Base-by-base conservation (phyloP, 1,140 invertebrate genomes). In the Meloidogyne exigua region DNA sequence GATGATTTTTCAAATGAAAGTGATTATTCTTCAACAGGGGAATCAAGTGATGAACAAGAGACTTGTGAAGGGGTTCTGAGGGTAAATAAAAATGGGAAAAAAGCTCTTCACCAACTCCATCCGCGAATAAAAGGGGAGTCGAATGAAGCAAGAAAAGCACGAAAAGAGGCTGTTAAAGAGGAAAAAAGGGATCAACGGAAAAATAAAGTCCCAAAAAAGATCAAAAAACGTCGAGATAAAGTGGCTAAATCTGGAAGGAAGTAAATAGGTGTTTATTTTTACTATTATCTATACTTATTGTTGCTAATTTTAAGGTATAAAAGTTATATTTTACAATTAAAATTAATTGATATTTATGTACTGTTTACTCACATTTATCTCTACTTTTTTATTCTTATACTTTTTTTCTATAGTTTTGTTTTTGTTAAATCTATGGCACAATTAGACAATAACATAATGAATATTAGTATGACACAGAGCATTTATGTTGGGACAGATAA, bases 121-220 rank as follows among this genome's bases (percentile, higher is more conserved):
- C n/a, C 69, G n/a, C 79, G 85, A 10, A 42, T 80, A 57, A 69
- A 92, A 82, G 91, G 94, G 87, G 96, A 98, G 89, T 93, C 94
- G 9, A 90, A 92, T 0, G 92, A 93, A 76, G 92, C 92, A 79
- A 94, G 93, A 89, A 94, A 93, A 89, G 91, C 75, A 23, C 64
- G 89, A 44, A 90, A 90, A 77, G 82, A 89, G 68, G 83, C 84
- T 10, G 85, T 89, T 12, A 89, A 90, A 83, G 92, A 94, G 72
- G 91, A 82, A 68, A 91, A 95, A 86, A 92, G 94, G 21, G 94
- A 96, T 82, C 96, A 94, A 87, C 90, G 95, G 66, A 93, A 96
- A 90, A 90, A 89, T 0, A 88, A 87, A 76, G 90, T 95, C 1
- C 96, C 96, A 80, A 99, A 99, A 89, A 94, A 98, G 89, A 88